Evolutionary conservation across 2,113 vertebrate genomes (phyloP).

Genomic region (Kobus ellipsiprymnus): DNA sequence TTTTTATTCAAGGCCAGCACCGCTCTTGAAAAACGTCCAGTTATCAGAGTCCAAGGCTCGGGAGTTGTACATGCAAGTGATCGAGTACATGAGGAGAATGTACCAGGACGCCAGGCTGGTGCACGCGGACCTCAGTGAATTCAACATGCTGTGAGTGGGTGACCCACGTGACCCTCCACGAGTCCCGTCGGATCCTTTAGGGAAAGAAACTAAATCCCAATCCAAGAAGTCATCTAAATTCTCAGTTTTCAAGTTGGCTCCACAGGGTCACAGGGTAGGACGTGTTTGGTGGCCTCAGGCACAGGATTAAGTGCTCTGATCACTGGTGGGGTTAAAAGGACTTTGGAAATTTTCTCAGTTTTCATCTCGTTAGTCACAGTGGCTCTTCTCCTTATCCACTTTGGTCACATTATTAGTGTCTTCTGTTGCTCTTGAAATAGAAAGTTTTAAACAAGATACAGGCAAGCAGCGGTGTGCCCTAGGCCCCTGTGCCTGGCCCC

Average conservation of each 20-base stretch:
- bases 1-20: slow-evolving; percentile 86
- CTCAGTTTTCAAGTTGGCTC: background rate
- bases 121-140: slow-evolving; percentile 98
- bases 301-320: background rate
- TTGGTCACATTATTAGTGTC: background rate
- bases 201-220: background rate
- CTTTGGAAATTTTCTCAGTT: background rate
- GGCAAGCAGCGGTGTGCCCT: background rate
- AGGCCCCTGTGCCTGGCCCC: background rate
- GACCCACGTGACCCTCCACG: accelerated
- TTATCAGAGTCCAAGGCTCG: slow-evolving; percentile 92
- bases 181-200: background rate
- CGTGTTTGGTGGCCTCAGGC: background rate
- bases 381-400: background rate
- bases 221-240: background rate
- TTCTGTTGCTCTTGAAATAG: background rate
- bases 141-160: slow-evolving; percentile 93
- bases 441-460: background rate
- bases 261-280: background rate
- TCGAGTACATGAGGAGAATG: slow-evolving; percentile 95
- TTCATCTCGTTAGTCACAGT: background rate
- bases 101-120: slow-evolving; percentile 94
- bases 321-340: background rate
- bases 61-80: slow-evolving; percentile 91
- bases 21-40: slow-evolving; percentile 91